A percentile compares a stretch with the other conserved stretches of the same genome.
These are phyloP conservation scores for Bucco capensis DNA, from an alignment of 2,113 vertebrate genomes.

Conservation along the genomic window DNA sequence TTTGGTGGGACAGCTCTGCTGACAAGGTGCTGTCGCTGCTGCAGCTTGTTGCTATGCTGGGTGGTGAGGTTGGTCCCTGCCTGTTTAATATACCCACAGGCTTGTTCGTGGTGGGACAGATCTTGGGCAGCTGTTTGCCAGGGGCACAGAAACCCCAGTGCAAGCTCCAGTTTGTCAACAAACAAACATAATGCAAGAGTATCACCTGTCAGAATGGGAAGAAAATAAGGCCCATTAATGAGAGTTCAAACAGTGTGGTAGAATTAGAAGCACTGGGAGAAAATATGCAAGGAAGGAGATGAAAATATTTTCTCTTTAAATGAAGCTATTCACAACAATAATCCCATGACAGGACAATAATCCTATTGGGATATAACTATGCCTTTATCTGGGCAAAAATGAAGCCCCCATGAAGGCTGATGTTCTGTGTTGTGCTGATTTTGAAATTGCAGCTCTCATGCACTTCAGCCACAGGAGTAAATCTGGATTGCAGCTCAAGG, in stretches of 20 bases:
- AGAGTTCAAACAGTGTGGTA: not conserved
- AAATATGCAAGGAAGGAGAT: not conserved
- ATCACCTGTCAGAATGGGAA: not conserved
- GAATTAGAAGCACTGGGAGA: not conserved
- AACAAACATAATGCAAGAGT: not conserved
- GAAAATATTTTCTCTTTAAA: not conserved
- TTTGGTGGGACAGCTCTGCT: not conserved
- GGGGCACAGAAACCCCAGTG: not conserved
- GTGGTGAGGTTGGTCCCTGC: not conserved
- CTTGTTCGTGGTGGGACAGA: not conserved
- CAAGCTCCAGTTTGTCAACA: not conserved
- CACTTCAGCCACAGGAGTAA: not conserved
- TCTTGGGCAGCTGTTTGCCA: not conserved
- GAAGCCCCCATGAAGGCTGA: not conserved
- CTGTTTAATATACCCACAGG: not conserved
- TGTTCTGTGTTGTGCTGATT: not conserved
- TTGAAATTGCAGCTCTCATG: rapidly evolving
- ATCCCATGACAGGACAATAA: not conserved
- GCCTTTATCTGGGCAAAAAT: not conserved
- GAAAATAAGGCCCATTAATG: not conserved
- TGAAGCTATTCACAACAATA: not conserved
- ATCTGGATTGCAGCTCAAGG: not conserved
- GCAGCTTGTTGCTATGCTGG: not conserved
- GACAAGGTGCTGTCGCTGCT: not conserved
- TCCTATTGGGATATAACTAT: not conserved